These are phyloP conservation scores for Embiotoca jacksoni DNA, from an alignment of 2,113 vertebrate genomes.

Conservation along the genomic window DNA sequence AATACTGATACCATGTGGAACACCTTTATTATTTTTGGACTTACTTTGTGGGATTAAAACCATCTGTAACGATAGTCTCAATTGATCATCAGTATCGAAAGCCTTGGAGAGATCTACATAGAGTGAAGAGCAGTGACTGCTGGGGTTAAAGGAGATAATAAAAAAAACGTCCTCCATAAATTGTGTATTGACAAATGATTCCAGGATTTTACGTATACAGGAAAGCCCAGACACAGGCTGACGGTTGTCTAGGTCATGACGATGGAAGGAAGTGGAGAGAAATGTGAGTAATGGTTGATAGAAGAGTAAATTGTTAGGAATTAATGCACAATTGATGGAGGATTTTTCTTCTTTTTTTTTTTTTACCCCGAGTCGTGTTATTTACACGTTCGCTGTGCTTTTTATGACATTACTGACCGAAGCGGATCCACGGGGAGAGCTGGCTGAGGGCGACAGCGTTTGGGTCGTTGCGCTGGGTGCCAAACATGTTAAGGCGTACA, in stretches of 20 bases:
- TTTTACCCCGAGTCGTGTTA: neutral
- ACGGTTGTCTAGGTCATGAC: no score
- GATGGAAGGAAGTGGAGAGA: no score
- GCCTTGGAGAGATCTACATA: no score
- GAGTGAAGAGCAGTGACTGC: no score
- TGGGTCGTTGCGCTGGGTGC: slow-evolving; percentile 87
- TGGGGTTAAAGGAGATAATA: no score
- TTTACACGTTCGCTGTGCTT: neutral
- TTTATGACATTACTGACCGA: slow-evolving; percentile 81
- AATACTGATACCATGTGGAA: neutral
- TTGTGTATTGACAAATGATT: neutral
- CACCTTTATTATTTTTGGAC: neutral
- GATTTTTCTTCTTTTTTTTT: no score
- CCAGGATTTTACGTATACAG: neutral
- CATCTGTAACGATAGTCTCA: neutral
- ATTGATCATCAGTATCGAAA: no score
- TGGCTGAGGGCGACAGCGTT: slow-evolving; percentile 88
- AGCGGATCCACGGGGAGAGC: slow-evolving; percentile 92
- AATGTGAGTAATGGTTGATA: no score
- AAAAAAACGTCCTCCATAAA: neutral
- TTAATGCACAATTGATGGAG: no score
- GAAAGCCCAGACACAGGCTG: neutral
- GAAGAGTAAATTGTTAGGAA: no score
- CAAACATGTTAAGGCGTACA: slow-evolving; percentile 82
- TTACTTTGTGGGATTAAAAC: neutral